Percentiles rank a stretch among this genome's conserved stretches.
phyloP scores from a whole-genome alignment of 2,113 vertebrate genomes.

The Archilochus colubris region DNA sequence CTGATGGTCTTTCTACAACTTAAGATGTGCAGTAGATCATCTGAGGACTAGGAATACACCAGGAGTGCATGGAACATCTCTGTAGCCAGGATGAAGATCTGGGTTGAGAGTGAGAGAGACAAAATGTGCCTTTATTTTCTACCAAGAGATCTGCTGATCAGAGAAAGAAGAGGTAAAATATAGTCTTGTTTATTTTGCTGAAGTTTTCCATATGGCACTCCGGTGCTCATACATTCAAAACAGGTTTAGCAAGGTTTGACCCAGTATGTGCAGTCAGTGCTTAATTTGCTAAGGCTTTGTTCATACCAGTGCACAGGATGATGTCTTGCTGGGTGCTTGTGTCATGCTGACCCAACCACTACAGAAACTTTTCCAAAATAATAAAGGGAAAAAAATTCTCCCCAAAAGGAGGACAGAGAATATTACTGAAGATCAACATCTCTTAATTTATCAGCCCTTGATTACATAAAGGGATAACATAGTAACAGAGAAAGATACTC shows the following conservation, averaged over 20 bases:
- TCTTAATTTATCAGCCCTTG: neutral
- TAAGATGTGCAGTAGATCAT: neutral
- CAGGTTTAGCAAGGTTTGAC: neutral
- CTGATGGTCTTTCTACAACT: neutral
- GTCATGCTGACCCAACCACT: neutral
- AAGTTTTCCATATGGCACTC: neutral
- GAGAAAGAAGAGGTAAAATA: neutral
- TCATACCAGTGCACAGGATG: neutral
- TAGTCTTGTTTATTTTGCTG: neutral
- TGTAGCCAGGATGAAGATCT: neutral
- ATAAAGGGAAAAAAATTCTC: neutral
- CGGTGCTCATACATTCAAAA: neutral
- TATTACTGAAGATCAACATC: neutral
- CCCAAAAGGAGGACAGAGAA: neutral
- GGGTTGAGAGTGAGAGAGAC: neutral
- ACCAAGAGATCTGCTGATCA: neutral
- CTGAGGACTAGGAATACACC: neutral
- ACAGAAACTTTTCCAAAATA: neutral
- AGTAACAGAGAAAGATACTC: neutral
- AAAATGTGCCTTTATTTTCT: neutral
- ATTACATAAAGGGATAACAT: neutral
- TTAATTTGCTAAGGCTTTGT: neutral
- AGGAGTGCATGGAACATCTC: neutral
- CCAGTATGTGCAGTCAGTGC: neutral
- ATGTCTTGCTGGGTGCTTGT: neutral